Evolutionary conservation across 1,140 invertebrate species (phyloP).

Genomic region (Callitettix versicolor): DNA sequence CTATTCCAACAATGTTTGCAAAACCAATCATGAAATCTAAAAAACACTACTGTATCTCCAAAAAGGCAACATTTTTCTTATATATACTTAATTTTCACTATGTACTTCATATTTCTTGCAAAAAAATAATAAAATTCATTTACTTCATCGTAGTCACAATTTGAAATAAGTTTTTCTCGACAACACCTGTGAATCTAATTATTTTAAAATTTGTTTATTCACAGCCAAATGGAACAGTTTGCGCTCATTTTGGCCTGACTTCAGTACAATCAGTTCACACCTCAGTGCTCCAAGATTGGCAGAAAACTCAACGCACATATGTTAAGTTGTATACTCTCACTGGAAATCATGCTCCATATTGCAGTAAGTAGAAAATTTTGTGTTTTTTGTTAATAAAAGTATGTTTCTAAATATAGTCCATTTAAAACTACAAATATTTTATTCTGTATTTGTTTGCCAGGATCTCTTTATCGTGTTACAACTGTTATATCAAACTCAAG

Average conservation of each 20-base stretch:
- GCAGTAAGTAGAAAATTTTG: conserved; percentile 61
- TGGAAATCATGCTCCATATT: conserved; percentile 51
- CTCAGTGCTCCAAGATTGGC: conserved; percentile 6
- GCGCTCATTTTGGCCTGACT: conserved; percentile 25
- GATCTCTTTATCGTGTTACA: conserved; percentile 59
- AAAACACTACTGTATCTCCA: too few species aligned
- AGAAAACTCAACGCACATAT: not conserved
- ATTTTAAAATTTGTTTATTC: not conserved
- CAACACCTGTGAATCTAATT: too few species aligned
- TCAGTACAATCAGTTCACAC: conserved; percentile 20
- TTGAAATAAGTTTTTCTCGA: too few species aligned
- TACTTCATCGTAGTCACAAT: too few species aligned
- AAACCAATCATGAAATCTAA: too few species aligned
- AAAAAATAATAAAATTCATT: too few species aligned
- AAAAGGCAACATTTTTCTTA: too few species aligned
- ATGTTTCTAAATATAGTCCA: too few species aligned
- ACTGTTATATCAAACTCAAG: conserved; percentile 60
- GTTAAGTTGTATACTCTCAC: conserved; percentile 61
- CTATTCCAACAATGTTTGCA: too few species aligned
- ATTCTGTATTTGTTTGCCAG: conserved; percentile 36
- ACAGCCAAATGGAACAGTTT: conserved; percentile 26
- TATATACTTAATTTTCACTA: too few species aligned
- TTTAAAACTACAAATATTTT: not conserved
- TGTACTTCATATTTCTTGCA: too few species aligned
- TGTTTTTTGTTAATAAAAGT: too few species aligned